Conservation (phyloP, 2,113 vertebrate species). For the Thermophis baileyi region DNA sequence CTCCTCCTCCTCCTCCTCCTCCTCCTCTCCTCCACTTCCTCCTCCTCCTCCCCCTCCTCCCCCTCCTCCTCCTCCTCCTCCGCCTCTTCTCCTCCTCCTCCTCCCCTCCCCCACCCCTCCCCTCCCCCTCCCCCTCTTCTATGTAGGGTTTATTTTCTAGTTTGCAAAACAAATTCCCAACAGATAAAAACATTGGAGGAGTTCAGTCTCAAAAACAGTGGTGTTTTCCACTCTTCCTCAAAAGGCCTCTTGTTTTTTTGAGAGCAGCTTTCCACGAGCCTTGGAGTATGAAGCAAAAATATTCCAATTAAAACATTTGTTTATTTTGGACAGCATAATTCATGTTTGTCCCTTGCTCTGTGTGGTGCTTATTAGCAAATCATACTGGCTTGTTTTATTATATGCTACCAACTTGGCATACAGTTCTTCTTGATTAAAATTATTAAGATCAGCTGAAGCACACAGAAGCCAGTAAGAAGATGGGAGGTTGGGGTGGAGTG, state of each 20-base stretch:
- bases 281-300: constrained; percentile 16
- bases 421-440: constrained; percentile 42
- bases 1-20: no score
- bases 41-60: no score
- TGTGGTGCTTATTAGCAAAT: constrained; percentile 33
- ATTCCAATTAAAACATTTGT: constrained; percentile 45
- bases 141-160: constrained; percentile 24
- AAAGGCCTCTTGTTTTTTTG: constrained; percentile 21
- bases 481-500: not conserved
- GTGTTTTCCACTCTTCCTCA: not conserved
- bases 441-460: constrained; percentile 38
- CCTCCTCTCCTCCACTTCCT: no score
- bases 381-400: constrained; percentile 32
- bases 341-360: constrained; percentile 40
- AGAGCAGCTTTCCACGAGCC: not conserved
- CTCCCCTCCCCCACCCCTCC: no score
- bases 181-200: constrained; percentile 6
- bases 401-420: constrained; percentile 14
- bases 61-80: no score
- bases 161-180: constrained; percentile 33
- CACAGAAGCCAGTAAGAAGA: constrained; percentile 30
- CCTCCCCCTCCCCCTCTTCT: no score
- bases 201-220: constrained; percentile 33
- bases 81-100: no score
- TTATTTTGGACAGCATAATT: constrained; percentile 31